Conservation (phyloP, 2,113 vertebrate genomes). For the Trematomus loennbergii region DNA sequence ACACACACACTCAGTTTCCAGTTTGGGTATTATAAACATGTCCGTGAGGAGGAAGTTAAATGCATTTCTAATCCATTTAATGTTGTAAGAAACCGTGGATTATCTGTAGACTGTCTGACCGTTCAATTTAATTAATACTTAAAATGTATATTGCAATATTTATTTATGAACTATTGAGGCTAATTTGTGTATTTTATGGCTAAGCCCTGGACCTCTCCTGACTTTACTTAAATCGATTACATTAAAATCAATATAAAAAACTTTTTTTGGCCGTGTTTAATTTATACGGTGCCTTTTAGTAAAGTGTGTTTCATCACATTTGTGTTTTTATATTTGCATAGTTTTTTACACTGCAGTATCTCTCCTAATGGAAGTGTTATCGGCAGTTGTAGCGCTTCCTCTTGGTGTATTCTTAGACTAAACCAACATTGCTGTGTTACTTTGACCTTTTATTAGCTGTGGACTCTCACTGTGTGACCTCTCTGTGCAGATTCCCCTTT, state of each 20-base stretch:
- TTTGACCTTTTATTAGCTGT: background rate
- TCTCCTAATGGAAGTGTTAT: too few relatives aligned
- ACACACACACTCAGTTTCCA: background rate
- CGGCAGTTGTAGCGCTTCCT: too few relatives aligned
- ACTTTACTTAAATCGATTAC: too few relatives aligned
- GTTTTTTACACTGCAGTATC: too few relatives aligned
- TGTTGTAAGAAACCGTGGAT: background rate
- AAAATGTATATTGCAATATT: background rate
- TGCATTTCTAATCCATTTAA: background rate
- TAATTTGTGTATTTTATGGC: too few relatives aligned
- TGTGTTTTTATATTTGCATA: too few relatives aligned
- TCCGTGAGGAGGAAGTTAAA: conserved; percentile 29
- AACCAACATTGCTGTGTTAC: background rate
- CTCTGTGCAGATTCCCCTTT: background rate
- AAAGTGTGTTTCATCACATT: too few relatives aligned
- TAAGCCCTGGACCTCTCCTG: too few relatives aligned
- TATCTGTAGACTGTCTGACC: background rate
- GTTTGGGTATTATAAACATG: conserved; percentile 39
- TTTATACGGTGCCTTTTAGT: too few relatives aligned
- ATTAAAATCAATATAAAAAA: too few relatives aligned
- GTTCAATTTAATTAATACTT: background rate
- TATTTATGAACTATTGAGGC: background rate
- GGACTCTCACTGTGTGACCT: background rate
- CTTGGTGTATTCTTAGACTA: background rate
- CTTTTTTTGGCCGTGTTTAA: too few relatives aligned